A percentile compares a stretch with the other conserved stretches of the same genome.
These are phyloP conservation scores for Isotomurus palustris DNA, from an alignment of 2,888 invertebrate genomes.

Conservation along the genomic window DNA sequence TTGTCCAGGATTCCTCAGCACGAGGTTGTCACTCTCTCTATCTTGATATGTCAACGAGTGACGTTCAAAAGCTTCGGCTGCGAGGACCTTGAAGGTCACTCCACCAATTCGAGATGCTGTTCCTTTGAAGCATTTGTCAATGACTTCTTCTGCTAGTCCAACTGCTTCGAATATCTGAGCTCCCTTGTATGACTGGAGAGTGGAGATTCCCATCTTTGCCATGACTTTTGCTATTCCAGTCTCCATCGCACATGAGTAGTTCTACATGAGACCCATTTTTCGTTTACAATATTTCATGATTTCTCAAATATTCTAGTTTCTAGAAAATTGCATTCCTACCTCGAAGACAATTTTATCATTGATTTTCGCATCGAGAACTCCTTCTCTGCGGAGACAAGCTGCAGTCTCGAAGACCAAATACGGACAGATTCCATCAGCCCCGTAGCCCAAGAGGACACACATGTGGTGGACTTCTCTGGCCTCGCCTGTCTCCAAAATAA, in stretches of 20 bases:
- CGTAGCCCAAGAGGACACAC: slow-evolving; percentile 90
- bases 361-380: slow-evolving; percentile 69
- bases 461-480: slow-evolving; percentile 63
- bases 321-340: slow-evolving; percentile 49
- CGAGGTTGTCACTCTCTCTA: slow-evolving; percentile 55
- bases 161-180: slow-evolving; percentile 99
- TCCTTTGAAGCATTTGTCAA: slow-evolving; percentile 87
- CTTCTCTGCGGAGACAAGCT: slow-evolving; percentile 76
- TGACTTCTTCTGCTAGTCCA: slow-evolving; percentile 84
- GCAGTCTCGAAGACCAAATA: slow-evolving; percentile 94
- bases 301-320: not conserved
- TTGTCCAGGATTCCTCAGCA: slow-evolving; percentile 81
- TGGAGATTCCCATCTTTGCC: slow-evolving; percentile 99
- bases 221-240: slow-evolving; percentile 88
- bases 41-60: slow-evolving; percentile 70
- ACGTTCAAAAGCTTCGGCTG: slow-evolving; percentile 76
- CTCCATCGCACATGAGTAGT: slow-evolving; percentile 87
- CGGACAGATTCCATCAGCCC: slow-evolving; percentile 96
- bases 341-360: slow-evolving; percentile 75
- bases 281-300: not conserved
- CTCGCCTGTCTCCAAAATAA: slow-evolving; percentile 93
- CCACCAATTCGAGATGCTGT: slow-evolving; percentile 76
- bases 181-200: slow-evolving; percentile 95
- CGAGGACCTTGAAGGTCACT: slow-evolving; percentile 81
- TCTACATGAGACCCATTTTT: slow-evolving; percentile 49